Evolutionary conservation across 2,888 invertebrate species (phyloP), one percentile per base, ranked within the genome.

Genomic region (Pachydiplax longipennis): DNA sequence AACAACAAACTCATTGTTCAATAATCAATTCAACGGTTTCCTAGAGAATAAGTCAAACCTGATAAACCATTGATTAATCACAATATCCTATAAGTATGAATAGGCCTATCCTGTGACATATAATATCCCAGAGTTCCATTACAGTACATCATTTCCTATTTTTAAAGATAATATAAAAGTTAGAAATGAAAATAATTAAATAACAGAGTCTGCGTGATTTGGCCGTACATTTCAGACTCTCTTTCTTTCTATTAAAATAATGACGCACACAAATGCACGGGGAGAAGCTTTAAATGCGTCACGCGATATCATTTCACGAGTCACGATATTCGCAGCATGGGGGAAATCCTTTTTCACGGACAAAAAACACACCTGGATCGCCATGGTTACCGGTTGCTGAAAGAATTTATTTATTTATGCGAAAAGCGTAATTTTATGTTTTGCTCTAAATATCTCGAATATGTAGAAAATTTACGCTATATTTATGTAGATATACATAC

Each of bases 221-320:
- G 13, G 83, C 31, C 31, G 35, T 53, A 83, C 53, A 53, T 58
- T 83, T 61, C 83, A 83, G 48, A n/a, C n/a, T n/a, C 58, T 83
- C 6, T 61, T 35, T 58, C 58, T 58, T 83, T 83, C 58, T 83
- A 61, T 83, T 83, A 83, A n/a, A 83, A 58, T 83, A 83, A 61
- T 35, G 35, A 61, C 58, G 35, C 53, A 35, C 35, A 8, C 61
- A 3, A 58, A 83, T 83, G 58, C 58, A 58, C 58, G 83, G 37
- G n/a, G n/a, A n/a, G n/a, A n/a, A n/a, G n/a, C 35, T 25, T 35
- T 53, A 83, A 83, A 35, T 22, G 35, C 13, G 31, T 83, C 83
- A 83, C 83, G 83, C 83, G 83, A 83, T 58, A 58, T 58, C 83
- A 58, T 61, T 58, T 58, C 44, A 4, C 22, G 58, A 58, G 58